Base-by-base conservation (phyloP, 2,797 vertebrate genomes). In the Lateolabrax maculatus region DNA sequence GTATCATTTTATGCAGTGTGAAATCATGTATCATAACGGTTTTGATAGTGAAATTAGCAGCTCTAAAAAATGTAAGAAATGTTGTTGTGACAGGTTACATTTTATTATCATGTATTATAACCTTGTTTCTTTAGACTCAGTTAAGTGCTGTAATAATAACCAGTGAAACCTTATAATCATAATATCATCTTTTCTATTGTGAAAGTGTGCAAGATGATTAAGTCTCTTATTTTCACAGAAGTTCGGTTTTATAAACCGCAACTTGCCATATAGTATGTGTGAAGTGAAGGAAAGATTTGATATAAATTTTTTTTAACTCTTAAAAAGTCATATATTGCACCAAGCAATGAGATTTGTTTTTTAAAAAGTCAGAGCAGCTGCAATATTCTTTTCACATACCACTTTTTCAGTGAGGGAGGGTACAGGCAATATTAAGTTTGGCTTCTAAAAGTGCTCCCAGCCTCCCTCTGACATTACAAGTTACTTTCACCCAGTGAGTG, bases 391-490 rank as follows among this genome's bases (percentile, higher is more conserved):
- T 62, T 63, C 21, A 13, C 61, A 37, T n/a, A 36, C 31, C 68
- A 13, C 34, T 43, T 60, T 70, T 51, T 71, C 39, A 70, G 53
- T 25, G 49, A 84, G 34, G 11, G 75, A 67, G 29, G 34, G 55
- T 55, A 36, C 29, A 84, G 55, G 52, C 43, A 55, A 64, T 77
- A 75, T 85, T 81, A 85, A 72, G 81, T 84, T 52, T 60, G 60
- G 52, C 84, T 84, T 70, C 19, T 21, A 7, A 82, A 91, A 84
- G 29, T 75, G 89, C 91, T 87, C 29, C 52, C 2, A 87, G 89
- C 86, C 43, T 84, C 70, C 41, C 8, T 84, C 81, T 93, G 92
- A 92, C 91, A 86, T 83, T 72, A 79, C 77, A 87, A 82, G 87
- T 93, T 92, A 89, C 80, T 92, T 88, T 85, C 80, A 64, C 80